Evolutionary conservation across 2,797 vertebrate genomes (phyloP).

Genomic region (Phalanger gymnotis): DNA sequence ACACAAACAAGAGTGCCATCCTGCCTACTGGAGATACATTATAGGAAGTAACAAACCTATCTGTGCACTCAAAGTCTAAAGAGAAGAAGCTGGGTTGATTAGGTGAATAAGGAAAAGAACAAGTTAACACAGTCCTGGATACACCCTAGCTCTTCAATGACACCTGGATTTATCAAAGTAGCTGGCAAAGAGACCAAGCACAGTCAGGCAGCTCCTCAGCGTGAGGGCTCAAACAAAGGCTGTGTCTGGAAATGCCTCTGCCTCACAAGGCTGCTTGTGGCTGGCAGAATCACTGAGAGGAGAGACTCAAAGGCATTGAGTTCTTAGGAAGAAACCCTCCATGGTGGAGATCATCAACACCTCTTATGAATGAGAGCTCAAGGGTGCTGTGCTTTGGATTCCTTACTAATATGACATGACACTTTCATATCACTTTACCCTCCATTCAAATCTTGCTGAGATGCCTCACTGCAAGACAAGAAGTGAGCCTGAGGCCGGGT

Average conservation of each 20-base stretch:
- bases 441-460: not conserved
- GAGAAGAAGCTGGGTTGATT: conserved; percentile 19
- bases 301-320: not conserved
- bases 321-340: not conserved
- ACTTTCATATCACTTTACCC: not conserved
- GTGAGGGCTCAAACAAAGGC: not conserved
- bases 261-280: not conserved
- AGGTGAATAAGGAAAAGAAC: not conserved
- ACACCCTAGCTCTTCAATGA: not conserved
- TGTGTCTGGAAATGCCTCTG: not conserved
- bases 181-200: not conserved
- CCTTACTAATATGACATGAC: not conserved
- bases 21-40: conserved; percentile 27
- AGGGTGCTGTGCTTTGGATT: not conserved
- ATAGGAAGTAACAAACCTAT: conserved; percentile 33
- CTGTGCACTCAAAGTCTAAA: conserved; percentile 23
- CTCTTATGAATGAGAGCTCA: not conserved
- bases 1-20: not conserved
- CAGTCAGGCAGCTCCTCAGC: not conserved
- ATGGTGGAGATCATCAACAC: not conserved
- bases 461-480: not conserved
- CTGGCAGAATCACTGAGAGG: not conserved
- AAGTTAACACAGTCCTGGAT: not conserved
- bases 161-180: not conserved
- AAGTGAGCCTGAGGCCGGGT: not conserved